Evolutionary conservation across 2,797 vertebrate species (phyloP), one percentile per base, ranked within the genome.

Genomic region (Gouania willdenowi): DNA sequence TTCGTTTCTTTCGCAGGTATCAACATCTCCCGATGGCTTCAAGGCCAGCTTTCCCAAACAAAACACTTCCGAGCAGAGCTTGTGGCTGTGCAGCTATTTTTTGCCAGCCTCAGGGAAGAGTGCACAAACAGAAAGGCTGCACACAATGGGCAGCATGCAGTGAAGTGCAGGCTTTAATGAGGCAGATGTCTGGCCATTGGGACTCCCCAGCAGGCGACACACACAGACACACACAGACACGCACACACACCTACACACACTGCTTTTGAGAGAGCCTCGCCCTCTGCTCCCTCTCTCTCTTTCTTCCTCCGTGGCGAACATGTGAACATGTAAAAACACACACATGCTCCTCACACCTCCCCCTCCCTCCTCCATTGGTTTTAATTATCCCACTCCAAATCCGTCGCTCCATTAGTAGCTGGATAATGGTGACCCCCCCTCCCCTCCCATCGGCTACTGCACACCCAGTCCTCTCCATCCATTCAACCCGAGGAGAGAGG

Each of bases 131-230:
- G 65, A 77, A 68, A 7, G 48, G 72, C 58, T 8, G 55, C 30
- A 43, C 58, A 87, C 84, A 86, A 84, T 74, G 61, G 77, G 71
- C 77, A 80, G 79, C 83, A 67, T 80, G 83, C 80, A 78, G 85
- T 83, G 81, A 79, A 88, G 81, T 83, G 84, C 63, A 68, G 71
- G 77, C 79, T 42, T 83, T 88, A 90, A 90, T 89, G 84, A 88
- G 84, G 83, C 88, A 89, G 87, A 89, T 90, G 89, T 89, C 89
- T 87, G 79, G 75, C 82, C 70, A 75, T 75, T 82, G 80, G 79
- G 69, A 76, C 61, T 46, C 54, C 76, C 54, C 80, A 69, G 79
- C 66, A 53, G 81, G 77, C 60, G 13, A 4, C 37, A 56, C 40
- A 62, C 77, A 63, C 56, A n/a, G n/a, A n/a, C n/a, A n/a, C n/a